phyloP scores from a whole-genome alignment of 2,113 vertebrate genomes.

The Odocoileus hemionus region DNA sequence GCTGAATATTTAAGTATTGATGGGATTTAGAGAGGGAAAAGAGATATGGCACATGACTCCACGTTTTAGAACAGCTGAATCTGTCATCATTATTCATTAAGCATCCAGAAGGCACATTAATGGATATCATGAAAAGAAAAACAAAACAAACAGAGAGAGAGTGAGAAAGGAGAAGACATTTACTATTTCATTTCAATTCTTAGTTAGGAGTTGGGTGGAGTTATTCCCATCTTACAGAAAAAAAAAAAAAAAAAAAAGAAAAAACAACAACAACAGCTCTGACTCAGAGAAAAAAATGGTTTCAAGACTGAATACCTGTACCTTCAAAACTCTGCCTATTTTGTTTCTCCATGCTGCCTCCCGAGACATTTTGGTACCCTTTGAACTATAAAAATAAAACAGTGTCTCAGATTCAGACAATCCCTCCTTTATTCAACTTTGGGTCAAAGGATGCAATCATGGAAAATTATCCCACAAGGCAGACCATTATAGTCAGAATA shows the following conservation, averaged over 20 bases:
- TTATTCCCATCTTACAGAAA: background rate
- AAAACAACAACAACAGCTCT: background rate
- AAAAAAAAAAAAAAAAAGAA: background rate
- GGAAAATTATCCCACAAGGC: background rate
- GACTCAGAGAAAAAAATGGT: background rate
- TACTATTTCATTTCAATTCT: background rate
- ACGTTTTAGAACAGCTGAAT: background rate
- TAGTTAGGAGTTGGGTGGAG: background rate
- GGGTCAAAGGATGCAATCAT: background rate
- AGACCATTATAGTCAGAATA: background rate
- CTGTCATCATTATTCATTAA: background rate
- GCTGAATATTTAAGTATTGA: background rate
- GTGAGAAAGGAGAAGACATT: background rate
- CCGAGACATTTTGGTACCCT: background rate
- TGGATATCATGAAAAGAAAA: background rate
- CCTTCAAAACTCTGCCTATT: background rate
- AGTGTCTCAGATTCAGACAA: background rate
- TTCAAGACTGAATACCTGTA: background rate
- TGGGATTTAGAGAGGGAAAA: background rate
- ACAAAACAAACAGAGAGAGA: background rate
- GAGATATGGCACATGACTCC: background rate
- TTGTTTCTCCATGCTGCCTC: background rate
- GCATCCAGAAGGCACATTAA: background rate
- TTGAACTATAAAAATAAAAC: background rate
- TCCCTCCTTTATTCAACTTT: background rate